Conservation (phyloP, 2,113 vertebrate species). For the Cercopithecus mona region DNA sequence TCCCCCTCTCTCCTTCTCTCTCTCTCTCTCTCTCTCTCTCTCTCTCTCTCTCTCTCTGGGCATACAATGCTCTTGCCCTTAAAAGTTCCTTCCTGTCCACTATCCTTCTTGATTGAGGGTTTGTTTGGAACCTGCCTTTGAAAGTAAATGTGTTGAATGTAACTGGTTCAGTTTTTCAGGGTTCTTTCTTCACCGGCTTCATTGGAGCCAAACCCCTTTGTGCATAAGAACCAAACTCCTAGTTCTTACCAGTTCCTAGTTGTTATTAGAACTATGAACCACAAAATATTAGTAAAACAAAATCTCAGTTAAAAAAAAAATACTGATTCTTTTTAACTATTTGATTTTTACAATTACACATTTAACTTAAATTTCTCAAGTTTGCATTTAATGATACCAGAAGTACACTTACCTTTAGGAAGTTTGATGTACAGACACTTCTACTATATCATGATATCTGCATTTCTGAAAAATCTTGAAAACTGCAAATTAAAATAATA, state of each 20-base stretch:
- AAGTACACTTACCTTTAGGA: neutral
- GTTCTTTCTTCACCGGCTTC: neutral
- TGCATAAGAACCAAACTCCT: neutral
- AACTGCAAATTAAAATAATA: neutral
- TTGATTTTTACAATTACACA: neutral
- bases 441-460: neutral
- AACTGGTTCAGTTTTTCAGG: neutral
- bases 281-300: neutral
- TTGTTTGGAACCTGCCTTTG: neutral
- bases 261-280: neutral
- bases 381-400: neutral
- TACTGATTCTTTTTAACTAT: neutral
- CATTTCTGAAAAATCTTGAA: neutral
- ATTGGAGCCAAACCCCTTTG: neutral
- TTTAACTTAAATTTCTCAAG: neutral
- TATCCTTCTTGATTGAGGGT: neutral
- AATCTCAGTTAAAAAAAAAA: neutral
- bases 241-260: neutral
- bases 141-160: neutral
- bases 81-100: neutral
- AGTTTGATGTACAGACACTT: neutral
- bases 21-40: neutral
- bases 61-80: neutral
- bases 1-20: neutral
- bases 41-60: neutral